Evolutionary conservation across 1,140 invertebrate genomes (phyloP), one percentile per base, ranked within the genome.

Genomic region (Galendromus occidentalis): DNA sequence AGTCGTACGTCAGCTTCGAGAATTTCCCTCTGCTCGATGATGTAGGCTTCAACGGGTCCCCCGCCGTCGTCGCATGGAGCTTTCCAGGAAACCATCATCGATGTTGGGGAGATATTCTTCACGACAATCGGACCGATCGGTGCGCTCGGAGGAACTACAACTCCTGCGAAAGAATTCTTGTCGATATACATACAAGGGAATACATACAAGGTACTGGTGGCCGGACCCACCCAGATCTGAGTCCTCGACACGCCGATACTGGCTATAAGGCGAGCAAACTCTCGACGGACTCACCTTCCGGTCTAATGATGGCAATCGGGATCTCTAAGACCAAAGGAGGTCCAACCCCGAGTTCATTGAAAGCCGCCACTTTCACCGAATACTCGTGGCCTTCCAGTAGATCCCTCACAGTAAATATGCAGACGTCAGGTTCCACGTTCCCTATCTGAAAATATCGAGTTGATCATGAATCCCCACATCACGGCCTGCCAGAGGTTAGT

Each of bases 261-360:
- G n/a, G n/a, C n/a, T n/a, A n/a, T n/a, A n/a, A n/a, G n/a, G n/a
- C n/a, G n/a, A n/a, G n/a, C n/a, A n/a, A n/a, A n/a, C n/a, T n/a
- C n/a, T n/a, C n/a, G n/a, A n/a, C 33, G 33, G 33, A 18, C 14
- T 14, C 25, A 59, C 88, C 88, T 75, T 84, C 81, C 65, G 83
- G 82, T 71, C 86, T 82, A 69, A 89, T 76, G 59, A 91, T 85
- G 74, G 85, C 86, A 74, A 95, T 86, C 1, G 90, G 84, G 73
- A 94, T 91, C 70, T 93, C 90, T 22, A 88, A 88, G 77, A 91
- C 88, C 64, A 94, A 78, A 30, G 91, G 88, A 72, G 94, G 89
- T 75, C 92, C 93, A 45, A 90, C 76, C 44, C 95, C 95, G 67
- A 96, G 85, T 78, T 95, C 91, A 77, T 98, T 98, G 71, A 84